phyloP scores from a whole-genome alignment of 2,113 vertebrate species.

The Lethenteron camtschaticum region DNA sequence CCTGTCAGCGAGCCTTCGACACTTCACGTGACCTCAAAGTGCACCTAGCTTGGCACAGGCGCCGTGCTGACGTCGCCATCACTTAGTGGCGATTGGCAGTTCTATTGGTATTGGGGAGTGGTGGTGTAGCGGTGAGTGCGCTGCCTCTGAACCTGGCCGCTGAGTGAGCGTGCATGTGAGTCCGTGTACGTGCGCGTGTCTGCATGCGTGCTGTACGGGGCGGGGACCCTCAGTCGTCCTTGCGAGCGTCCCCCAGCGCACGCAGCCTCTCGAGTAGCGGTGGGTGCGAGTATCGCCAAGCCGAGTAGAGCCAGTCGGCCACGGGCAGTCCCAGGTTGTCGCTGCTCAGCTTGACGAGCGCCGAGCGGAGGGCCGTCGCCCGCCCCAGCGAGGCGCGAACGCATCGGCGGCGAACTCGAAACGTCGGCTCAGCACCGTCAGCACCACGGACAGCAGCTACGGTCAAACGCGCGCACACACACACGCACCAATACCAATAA shows the following conservation, averaged over 20 bases:
- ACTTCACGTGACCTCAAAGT: no score
- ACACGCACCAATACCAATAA: constrained; percentile 1
- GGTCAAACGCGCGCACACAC: background rate
- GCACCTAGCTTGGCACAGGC: no score
- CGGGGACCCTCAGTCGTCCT: constrained; percentile 22
- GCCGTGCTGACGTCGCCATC: no score
- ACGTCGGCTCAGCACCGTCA: constrained; percentile 73
- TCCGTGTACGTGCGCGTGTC: no score
- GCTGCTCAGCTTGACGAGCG: constrained; percentile 93
- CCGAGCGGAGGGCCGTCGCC: constrained; percentile 71
- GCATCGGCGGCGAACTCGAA: constrained; percentile 97
- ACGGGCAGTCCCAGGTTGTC: constrained; percentile 95
- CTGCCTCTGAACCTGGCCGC: no score
- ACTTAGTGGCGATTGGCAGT: no score
- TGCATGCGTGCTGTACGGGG: no score
- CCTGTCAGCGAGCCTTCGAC: no score
- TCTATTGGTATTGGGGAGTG: no score
- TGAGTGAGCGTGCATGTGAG: no score
- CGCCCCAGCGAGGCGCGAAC: constrained; percentile 68
- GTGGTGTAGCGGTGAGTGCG: no score
- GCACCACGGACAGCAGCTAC: constrained; percentile 79
- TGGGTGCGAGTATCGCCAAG: constrained; percentile 97
- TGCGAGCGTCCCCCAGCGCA: constrained; percentile 51
- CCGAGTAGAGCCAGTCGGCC: constrained; percentile 92
- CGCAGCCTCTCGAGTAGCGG: constrained; percentile 84